These are phyloP conservation scores for Catamblyrhynchus diadema DNA, from an alignment of 2,797 vertebrate species.

Conservation along the genomic window DNA sequence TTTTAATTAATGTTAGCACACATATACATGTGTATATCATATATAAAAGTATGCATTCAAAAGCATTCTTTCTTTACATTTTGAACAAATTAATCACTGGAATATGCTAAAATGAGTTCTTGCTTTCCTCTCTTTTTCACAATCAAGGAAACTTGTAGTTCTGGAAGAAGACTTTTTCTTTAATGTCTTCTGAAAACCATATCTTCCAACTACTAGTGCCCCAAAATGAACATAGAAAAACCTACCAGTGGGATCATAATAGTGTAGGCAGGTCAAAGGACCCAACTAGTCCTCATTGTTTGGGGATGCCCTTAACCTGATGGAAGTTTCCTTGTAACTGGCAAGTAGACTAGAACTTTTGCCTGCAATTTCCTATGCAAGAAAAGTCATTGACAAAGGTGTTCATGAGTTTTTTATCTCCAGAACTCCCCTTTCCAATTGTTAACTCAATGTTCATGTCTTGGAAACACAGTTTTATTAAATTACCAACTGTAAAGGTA, in stretches of 20 bases:
- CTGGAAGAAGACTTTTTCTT: not conserved
- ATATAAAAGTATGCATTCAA: not conserved
- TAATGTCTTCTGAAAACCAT: not conserved
- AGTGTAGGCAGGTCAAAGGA: slow-evolving; percentile 3
- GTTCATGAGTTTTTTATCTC: slow-evolving; percentile 25
- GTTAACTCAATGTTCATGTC: slow-evolving; percentile 44
- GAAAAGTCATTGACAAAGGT: slow-evolving; percentile 38
- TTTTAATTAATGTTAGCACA: not conserved
- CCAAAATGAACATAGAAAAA: not conserved
- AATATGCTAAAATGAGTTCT: not conserved
- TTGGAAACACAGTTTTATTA: slow-evolving; percentile 59
- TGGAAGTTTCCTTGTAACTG: slow-evolving; percentile 25
- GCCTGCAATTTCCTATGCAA: slow-evolving; percentile 9
- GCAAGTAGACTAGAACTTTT: slow-evolving; percentile 12
- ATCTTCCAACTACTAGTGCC: not conserved
- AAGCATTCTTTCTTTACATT: not conserved
- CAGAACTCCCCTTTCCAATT: slow-evolving; percentile 43
- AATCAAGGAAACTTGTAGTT: not conserved
- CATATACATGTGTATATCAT: rapidly evolving
- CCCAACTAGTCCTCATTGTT: not conserved
- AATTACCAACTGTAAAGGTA: slow-evolving; percentile 63
- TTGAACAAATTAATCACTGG: not conserved
- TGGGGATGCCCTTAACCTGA: not conserved
- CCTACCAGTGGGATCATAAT: not conserved
- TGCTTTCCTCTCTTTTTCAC: not conserved